phyloP scores from a whole-genome alignment of 2,888 invertebrate species.

The Platycheirus rosarum region DNA sequence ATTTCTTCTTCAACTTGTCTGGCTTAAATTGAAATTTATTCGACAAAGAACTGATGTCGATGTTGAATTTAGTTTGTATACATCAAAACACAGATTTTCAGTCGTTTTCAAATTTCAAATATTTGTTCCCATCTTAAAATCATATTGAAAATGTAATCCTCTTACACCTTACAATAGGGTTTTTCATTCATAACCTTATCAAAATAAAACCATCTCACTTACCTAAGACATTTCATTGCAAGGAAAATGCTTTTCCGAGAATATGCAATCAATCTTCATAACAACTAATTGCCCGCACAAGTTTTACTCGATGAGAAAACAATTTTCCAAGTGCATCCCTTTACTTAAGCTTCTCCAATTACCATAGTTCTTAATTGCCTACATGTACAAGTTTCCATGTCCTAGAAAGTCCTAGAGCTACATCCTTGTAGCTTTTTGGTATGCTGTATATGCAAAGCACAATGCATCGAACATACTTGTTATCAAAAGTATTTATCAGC shows the following conservation, averaged over 20 bases:
- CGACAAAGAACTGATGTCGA: too few species aligned
- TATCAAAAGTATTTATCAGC: slow-evolving; percentile 37
- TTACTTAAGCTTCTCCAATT: background rate
- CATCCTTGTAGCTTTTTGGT: slow-evolving; percentile 11
- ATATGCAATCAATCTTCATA: background rate
- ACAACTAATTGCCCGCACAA: background rate
- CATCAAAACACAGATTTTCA: too few species aligned
- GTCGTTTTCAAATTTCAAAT: too few species aligned
- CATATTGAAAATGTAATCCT: too few species aligned
- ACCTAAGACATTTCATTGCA: background rate
- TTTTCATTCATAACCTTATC: too few species aligned
- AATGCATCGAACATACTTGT: background rate
- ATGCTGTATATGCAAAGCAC: background rate
- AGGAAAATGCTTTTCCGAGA: background rate
- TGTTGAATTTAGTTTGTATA: too few species aligned
- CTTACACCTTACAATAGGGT: too few species aligned
- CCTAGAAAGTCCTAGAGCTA: slow-evolving; percentile 1
- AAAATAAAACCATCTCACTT: background rate
- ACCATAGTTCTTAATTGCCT: slow-evolving; percentile 37
- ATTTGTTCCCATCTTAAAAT: too few species aligned
- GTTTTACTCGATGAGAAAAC: background rate
- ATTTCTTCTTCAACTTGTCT: too few species aligned
- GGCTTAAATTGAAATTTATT: too few species aligned
- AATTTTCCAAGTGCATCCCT: slow-evolving; percentile 13
- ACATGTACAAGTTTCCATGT: slow-evolving; percentile 41